Conservation (phyloP, 1,140 invertebrate species). For the Chrysopa pallens region DNA sequence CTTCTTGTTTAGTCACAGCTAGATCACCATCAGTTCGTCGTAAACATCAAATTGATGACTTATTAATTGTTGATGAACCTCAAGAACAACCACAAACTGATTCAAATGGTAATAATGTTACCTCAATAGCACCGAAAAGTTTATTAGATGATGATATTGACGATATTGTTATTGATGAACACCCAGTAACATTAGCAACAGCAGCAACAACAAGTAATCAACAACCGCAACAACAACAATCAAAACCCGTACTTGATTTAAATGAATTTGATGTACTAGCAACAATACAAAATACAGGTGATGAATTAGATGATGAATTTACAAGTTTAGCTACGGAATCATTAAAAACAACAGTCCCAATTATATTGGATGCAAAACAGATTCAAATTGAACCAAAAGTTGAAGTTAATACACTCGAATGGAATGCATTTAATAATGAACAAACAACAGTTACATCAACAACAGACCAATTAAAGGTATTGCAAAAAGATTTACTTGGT, state of each 20-base stretch:
- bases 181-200: slow-evolving; percentile 20
- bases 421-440: slow-evolving; percentile 46
- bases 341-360: slow-evolving; percentile 31
- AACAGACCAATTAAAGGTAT: slow-evolving; percentile 25
- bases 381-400: slow-evolving; percentile 13
- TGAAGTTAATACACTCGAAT: slow-evolving; percentile 26
- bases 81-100: background rate
- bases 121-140: slow-evolving; percentile 29
- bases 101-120: slow-evolving; percentile 5
- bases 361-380: slow-evolving; percentile 17
- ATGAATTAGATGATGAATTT: slow-evolving; percentile 53
- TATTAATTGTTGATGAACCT: slow-evolving; percentile 39
- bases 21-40: slow-evolving; percentile 31
- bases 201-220: background rate
- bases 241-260: slow-evolving; percentile 16
- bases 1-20: slow-evolving; percentile 28
- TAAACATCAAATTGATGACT: slow-evolving; percentile 39
- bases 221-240: background rate
- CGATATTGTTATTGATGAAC: slow-evolving; percentile 37
- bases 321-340: slow-evolving; percentile 54
- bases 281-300: slow-evolving; percentile 11
- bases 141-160: slow-evolving; percentile 54
- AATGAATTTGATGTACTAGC: slow-evolving; percentile 29
- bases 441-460: slow-evolving; percentile 42
- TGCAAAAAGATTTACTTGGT: slow-evolving; percentile 42